Conservation (phyloP, 1,140 invertebrate genomes). For the Akabosia matsudoensis region DNA sequence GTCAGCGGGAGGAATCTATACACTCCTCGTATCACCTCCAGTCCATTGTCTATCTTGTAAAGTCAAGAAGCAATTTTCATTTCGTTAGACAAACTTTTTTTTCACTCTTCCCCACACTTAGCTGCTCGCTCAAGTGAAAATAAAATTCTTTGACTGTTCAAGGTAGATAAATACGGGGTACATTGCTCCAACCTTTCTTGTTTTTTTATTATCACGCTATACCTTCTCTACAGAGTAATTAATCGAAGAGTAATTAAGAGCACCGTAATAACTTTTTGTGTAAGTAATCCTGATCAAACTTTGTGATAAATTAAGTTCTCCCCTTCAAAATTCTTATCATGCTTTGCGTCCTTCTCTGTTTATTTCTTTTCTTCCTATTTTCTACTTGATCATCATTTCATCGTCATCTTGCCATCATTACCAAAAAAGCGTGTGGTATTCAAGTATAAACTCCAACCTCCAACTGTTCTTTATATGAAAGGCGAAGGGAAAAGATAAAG, state of each 20-base stretch:
- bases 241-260: constrained; percentile 19
- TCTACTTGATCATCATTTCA: constrained; percentile 21
- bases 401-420: neutral
- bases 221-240: constrained; percentile 5
- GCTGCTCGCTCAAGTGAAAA: too few species aligned
- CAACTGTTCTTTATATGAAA: neutral
- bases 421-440: neutral
- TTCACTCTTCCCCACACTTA: too few species aligned
- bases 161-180: too few species aligned
- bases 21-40: too few species aligned
- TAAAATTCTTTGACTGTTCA: too few species aligned
- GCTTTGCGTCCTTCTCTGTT: neutral
- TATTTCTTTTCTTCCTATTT: neutral
- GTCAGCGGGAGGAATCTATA: neutral
- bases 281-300: constrained; percentile 12
- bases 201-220: too few species aligned
- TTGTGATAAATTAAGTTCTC: constrained; percentile 21
- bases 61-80: neutral
- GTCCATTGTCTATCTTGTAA: too few species aligned
- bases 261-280: neutral
- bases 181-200: too few species aligned
- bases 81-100: too few species aligned
- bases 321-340: neutral
- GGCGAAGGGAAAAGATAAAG: neutral
- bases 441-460: neutral